Evolutionary conservation across 2,113 vertebrate genomes (phyloP).

Genomic region (Stomatorhinus ivindoensis): DNA sequence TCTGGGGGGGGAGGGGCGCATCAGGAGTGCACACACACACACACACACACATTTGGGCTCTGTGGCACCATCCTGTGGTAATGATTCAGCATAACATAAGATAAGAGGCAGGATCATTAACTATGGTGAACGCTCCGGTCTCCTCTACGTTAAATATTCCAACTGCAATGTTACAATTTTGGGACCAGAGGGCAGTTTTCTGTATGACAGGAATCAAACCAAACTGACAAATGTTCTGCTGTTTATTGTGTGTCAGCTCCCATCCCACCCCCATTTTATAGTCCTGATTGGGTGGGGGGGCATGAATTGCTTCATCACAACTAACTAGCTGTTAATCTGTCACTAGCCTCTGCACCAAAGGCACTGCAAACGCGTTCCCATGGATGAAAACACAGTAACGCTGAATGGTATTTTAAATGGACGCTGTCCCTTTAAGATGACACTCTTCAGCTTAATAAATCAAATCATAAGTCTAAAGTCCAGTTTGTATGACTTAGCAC

Average conservation of each 20-base stretch:
- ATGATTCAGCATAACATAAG: background rate
- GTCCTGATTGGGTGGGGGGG: background rate
- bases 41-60: background rate
- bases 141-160: background rate
- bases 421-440: background rate
- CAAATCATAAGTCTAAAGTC: background rate
- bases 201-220: background rate
- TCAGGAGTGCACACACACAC: background rate
- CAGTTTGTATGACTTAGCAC: background rate
- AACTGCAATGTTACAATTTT: background rate
- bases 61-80: background rate
- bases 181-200: background rate
- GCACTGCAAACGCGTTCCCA: background rate
- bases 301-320: background rate
- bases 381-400: background rate
- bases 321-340: background rate
- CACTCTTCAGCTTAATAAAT: background rate
- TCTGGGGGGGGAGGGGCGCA: constrained; percentile 52
- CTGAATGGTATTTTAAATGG: background rate
- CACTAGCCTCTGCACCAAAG: background rate
- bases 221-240: background rate
- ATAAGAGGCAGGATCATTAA: background rate
- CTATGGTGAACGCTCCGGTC: background rate
- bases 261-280: background rate
- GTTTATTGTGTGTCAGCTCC: background rate